Percentiles rank a stretch among this genome's conserved stretches.
These are phyloP conservation scores for Pyrocoelia pectoralis DNA, from an alignment of 2,888 invertebrate species.

Conservation along the genomic window DNA sequence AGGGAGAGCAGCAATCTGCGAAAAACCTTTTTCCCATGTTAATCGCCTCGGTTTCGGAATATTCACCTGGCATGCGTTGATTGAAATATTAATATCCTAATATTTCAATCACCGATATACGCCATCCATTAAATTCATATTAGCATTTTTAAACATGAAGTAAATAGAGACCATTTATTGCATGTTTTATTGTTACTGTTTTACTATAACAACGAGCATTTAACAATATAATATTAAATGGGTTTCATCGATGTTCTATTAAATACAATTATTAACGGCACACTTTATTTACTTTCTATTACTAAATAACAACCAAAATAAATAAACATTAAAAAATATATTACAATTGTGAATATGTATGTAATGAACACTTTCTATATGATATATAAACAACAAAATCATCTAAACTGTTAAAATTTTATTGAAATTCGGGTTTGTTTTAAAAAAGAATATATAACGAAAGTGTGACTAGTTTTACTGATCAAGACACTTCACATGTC, in stretches of 20 bases:
- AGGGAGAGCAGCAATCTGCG: too few relatives aligned
- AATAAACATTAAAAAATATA: conserved; percentile 21
- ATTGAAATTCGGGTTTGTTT: neutral
- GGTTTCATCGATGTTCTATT: neutral
- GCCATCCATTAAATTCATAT: too few relatives aligned
- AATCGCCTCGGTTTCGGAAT: too few relatives aligned
- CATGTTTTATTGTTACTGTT: neutral
- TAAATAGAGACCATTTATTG: too few relatives aligned
- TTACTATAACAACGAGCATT: neutral
- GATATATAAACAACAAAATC: neutral
- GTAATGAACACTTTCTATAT: neutral
- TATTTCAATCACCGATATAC: too few relatives aligned
- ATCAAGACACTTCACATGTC: neutral
- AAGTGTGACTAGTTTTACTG: neutral
- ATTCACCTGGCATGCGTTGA: too few relatives aligned
- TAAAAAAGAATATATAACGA: neutral
- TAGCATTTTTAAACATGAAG: too few relatives aligned
- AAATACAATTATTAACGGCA: neutral
- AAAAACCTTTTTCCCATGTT: too few relatives aligned
- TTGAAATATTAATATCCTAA: too few relatives aligned
- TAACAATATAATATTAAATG: neutral
- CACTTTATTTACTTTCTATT: conserved; percentile 12
- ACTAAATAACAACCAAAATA: conserved; percentile 25
- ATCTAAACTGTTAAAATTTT: neutral
- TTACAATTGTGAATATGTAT: conserved; percentile 15